Evolutionary conservation across 1,140 invertebrate genomes (phyloP).

Genomic region (Chlorops oryzae): DNA sequence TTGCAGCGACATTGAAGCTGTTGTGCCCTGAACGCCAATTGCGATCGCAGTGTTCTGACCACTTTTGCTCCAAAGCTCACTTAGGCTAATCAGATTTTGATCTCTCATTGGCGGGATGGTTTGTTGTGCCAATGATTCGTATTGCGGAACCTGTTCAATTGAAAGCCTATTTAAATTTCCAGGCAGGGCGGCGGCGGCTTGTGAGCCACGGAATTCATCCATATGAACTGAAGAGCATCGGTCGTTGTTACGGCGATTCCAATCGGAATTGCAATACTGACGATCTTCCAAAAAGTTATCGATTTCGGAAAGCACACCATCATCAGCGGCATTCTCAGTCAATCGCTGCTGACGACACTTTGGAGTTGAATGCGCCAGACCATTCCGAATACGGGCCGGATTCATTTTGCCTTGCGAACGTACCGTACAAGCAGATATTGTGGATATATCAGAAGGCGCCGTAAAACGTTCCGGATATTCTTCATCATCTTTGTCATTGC

Average conservation of each 20-base stretch:
- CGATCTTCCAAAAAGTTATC: slow-evolving; percentile 33
- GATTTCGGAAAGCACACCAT: slow-evolving; percentile 35
- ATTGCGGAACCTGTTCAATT: background rate
- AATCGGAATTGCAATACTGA: too few species aligned
- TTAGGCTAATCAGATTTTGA: slow-evolving; percentile 48
- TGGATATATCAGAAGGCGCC: slow-evolving; percentile 34
- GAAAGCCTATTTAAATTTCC: background rate
- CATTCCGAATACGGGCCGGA: slow-evolving; percentile 12
- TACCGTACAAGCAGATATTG: slow-evolving; percentile 37
- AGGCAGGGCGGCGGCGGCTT: background rate
- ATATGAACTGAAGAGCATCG: too few species aligned
- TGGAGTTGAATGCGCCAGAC: slow-evolving; percentile 38
- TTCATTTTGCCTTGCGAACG: too few species aligned
- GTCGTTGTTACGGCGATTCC: too few species aligned
- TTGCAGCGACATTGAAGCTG: slow-evolving; percentile 49
- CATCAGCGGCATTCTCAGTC: slow-evolving; percentile 12
- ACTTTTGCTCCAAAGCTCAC: slow-evolving; percentile 53
- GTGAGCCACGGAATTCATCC: too few species aligned
- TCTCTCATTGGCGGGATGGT: slow-evolving; percentile 8
- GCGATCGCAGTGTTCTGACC: slow-evolving; percentile 24
- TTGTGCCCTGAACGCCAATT: slow-evolving; percentile 6
- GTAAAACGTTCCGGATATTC: slow-evolving; percentile 14
- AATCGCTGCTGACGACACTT: slow-evolving; percentile 15
- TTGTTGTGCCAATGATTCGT: background rate
- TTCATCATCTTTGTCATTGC: slow-evolving; percentile 12